Evolutionary conservation across 2,797 vertebrate species (phyloP), one percentile per base, ranked within the genome.

Genomic region (Ctenopoma multispine): DNA sequence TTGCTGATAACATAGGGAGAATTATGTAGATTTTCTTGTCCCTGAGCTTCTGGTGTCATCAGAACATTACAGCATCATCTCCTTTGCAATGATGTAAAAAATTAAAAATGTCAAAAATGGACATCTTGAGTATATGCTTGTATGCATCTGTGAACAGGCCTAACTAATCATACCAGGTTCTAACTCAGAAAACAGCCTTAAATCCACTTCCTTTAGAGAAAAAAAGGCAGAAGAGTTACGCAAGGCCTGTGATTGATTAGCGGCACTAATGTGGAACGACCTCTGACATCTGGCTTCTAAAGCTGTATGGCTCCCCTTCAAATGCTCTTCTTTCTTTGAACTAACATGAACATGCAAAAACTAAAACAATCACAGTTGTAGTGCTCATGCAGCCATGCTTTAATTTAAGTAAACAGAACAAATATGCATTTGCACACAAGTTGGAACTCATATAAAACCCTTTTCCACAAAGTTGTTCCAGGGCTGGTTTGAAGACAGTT

Each of bases 171-270:
- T 87, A 82, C 82, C 79, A 89, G 85, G 85, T 90, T 84, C 77
- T 84, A 73, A 80, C 85, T 87, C 83, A 85, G 77, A 90, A 85
- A 85, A 89, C 81, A 74, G 80, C 79, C 87, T 83, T 85, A 91
- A 93, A 91, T 92, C 91, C 88, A 93, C 92, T 92, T 93, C 92
- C 91, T 92, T 86, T 69, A 74, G 71, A 89, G 80, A 92, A 88
- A 92, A 94, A 92, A 87, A 77, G 78, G 79, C 60, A 65, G 85
- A 80, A 86, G 77, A 90, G 91, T 92, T 92, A 92, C 74, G 90
- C 92, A 92, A 92, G 91, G 82, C 84, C 85, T 84, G 86, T 85
- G 76, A 92, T 90, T 92, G 93, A 93, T 92, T 79, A 76, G 87
- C 82, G 68, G 88, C 91, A 90, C 90, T 92, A 93, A 93, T 76